Percentiles rank a stretch among this genome's conserved stretches.
Evolutionary conservation across 2,113 vertebrate genomes (phyloP).

Genomic region (Rissa tridactyla): DNA sequence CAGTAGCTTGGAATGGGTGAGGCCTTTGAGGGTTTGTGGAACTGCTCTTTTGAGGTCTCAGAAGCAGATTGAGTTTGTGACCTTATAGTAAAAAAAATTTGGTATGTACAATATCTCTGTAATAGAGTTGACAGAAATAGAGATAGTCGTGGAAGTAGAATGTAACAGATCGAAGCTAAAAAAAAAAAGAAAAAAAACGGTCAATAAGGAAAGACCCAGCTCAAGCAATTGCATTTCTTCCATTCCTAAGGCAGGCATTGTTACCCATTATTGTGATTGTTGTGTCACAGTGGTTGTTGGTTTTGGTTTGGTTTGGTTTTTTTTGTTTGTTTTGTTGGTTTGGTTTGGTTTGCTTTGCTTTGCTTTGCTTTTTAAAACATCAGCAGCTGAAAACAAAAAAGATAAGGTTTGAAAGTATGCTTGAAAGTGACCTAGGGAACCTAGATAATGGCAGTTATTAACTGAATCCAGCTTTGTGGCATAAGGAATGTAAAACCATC

Average conservation of each 20-base stretch:
- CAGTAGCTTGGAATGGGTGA: neutral
- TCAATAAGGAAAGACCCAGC: neutral
- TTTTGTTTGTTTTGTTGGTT: accelerated
- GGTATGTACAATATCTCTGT: neutral
- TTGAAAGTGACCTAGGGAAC: neutral
- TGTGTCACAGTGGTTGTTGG: neutral
- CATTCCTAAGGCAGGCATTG: neutral
- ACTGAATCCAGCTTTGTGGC: neutral
- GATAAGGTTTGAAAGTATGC: neutral
- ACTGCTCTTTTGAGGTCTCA: neutral
- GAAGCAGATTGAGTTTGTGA: conserved; percentile 11
- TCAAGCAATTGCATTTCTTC: neutral
- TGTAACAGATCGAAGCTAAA: neutral
- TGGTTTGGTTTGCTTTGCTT: neutral
- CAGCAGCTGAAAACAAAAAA: neutral
- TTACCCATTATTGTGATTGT: neutral
- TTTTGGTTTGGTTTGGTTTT: neutral
- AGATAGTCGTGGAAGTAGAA: neutral
- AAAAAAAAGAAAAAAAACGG: neutral
- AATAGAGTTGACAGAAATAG: neutral
- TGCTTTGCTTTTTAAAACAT: neutral
- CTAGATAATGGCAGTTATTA: neutral
- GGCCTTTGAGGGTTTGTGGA: neutral
- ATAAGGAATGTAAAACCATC: neutral
- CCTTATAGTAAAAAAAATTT: neutral